Conservation (phyloP, 1,140 invertebrate species). For the Pissodes strobi region DNA sequence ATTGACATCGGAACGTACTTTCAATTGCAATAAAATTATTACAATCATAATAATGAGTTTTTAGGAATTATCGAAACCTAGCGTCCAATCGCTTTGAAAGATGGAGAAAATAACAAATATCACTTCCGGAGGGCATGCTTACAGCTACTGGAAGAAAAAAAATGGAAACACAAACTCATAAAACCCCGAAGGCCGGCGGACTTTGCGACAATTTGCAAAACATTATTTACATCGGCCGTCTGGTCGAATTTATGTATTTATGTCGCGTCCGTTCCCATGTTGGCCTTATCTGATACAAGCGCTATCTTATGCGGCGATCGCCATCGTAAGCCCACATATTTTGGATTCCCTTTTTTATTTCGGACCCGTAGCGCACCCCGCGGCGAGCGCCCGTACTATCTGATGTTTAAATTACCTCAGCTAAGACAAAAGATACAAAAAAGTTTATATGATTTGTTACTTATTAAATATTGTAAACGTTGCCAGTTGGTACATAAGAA, state of each 20-base stretch:
- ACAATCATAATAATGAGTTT: too few species aligned
- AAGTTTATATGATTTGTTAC: background rate
- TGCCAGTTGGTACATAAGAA: too few species aligned
- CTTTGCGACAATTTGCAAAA: slow-evolving; percentile 35
- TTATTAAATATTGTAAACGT: too few species aligned
- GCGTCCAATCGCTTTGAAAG: too few species aligned
- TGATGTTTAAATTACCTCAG: slow-evolving; percentile 32
- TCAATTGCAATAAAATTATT: too few species aligned
- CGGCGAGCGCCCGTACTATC: slow-evolving; percentile 26
- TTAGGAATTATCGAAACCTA: too few species aligned
- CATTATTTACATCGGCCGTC: slow-evolving; percentile 30
- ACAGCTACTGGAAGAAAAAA: too few species aligned
- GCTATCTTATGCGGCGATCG: slow-evolving; percentile 32
- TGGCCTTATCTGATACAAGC: slow-evolving; percentile 38
- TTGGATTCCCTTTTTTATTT: slow-evolving; percentile 33
- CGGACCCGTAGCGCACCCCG: slow-evolving; percentile 24
- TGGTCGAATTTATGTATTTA: slow-evolving; percentile 36
- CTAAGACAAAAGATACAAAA: slow-evolving; percentile 23
- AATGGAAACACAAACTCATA: too few species aligned
- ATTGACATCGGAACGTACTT: too few species aligned
- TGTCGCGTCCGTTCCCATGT: slow-evolving; percentile 38
- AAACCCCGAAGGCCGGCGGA: too few species aligned
- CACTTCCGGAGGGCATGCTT: too few species aligned
- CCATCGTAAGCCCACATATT: slow-evolving; percentile 34
- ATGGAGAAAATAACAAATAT: too few species aligned